Evolutionary conservation across 2,888 invertebrate genomes (phyloP).

Genomic region (Tridacna gigas): DNA sequence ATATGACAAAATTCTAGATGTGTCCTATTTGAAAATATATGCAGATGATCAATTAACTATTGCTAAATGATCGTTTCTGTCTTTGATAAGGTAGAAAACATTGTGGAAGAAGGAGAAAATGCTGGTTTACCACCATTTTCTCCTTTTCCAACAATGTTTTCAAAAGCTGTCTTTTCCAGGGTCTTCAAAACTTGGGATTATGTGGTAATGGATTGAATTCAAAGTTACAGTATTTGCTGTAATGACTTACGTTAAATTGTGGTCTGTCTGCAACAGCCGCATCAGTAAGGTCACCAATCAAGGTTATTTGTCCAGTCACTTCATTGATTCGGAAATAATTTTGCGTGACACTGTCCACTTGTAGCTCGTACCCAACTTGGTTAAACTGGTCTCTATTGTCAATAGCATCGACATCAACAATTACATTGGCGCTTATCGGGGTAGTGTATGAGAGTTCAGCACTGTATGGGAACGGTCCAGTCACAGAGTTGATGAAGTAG

Average conservation of each 20-base stretch:
- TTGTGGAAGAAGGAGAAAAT: too few species aligned
- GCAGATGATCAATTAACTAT: too few species aligned
- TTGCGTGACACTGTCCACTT: constrained; percentile 67
- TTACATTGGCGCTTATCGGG: neutral
- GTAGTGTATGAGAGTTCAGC: constrained; percentile 36
- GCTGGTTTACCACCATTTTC: too few species aligned
- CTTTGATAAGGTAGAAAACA: too few species aligned
- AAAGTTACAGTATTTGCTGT: too few species aligned
- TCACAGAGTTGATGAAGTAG: constrained; percentile 30
- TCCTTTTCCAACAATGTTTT: too few species aligned
- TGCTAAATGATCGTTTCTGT: too few species aligned
- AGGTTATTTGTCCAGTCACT: constrained; percentile 64
- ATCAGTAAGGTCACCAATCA: constrained; percentile 50
- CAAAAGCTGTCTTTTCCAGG: too few species aligned
- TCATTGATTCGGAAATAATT: constrained; percentile 72
- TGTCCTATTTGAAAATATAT: too few species aligned
- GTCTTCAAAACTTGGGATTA: too few species aligned
- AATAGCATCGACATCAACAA: constrained; percentile 38
- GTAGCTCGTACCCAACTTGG: constrained; percentile 64
- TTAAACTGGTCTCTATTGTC: constrained; percentile 48
- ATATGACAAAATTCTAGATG: too few species aligned
- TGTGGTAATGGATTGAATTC: too few species aligned
- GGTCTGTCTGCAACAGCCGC: neutral
- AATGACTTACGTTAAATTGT: constrained; percentile 41
- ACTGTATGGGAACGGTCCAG: constrained; percentile 45